These are phyloP conservation scores for Thunnus maccoyii DNA, from an alignment of 2,113 vertebrate species.

Conservation along the genomic window DNA sequence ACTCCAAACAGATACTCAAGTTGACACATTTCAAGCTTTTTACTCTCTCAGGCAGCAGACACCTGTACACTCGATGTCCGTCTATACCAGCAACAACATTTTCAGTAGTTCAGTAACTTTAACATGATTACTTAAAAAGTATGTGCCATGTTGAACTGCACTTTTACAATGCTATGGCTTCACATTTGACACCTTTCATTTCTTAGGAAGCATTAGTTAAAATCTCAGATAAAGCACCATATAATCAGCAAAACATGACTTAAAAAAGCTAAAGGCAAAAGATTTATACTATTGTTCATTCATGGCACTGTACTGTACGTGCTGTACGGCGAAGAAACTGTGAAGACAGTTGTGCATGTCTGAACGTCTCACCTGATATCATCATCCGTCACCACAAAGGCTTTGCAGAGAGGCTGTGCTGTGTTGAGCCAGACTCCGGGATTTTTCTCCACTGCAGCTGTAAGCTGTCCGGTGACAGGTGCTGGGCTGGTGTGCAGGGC, in stretches of 20 bases:
- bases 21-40: not conserved
- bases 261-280: too few species aligned
- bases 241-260: too few species aligned
- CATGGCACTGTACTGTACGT: too few species aligned
- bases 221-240: too few species aligned
- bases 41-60: too few species aligned
- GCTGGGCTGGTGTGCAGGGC: slow-evolving; percentile 95
- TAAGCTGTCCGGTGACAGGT: slow-evolving; percentile 96
- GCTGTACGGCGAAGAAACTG: not conserved
- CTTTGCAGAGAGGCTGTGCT: slow-evolving; percentile 95
- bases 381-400: slow-evolving; percentile 97
- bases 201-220: too few species aligned
- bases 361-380: slow-evolving; percentile 90
- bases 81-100: too few species aligned
- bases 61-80: too few species aligned
- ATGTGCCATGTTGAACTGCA: not conserved
- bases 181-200: not conserved
- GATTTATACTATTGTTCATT: too few species aligned
- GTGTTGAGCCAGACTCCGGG: slow-evolving; percentile 98
- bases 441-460: slow-evolving; percentile 96
- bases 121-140: too few species aligned
- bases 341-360: not conserved
- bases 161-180: not conserved
- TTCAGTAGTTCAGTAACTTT: too few species aligned
- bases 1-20: not conserved